These are phyloP conservation scores for Drosophila meridiana DNA, from an alignment of 2,888 invertebrate genomes.

Conservation along the genomic window DNA sequence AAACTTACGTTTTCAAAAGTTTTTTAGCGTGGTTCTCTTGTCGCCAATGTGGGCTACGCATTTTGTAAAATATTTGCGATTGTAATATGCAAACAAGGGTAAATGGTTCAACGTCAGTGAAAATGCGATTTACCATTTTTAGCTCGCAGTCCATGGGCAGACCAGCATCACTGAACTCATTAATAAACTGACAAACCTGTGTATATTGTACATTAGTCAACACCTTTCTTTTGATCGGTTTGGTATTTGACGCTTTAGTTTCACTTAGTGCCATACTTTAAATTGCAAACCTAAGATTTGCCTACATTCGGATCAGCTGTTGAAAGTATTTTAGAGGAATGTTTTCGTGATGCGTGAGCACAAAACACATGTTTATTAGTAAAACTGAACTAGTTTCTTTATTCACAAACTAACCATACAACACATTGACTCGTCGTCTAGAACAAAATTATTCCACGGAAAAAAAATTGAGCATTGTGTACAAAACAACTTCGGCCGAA, in stretches of 20 bases:
- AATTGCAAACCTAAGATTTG: conserved; percentile 13
- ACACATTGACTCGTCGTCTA: too few relatives aligned
- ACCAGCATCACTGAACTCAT: conserved; percentile 85
- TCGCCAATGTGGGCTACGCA: conserved; percentile 88
- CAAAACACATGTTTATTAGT: not conserved
- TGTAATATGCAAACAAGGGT: conserved; percentile 90
- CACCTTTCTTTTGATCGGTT: conserved; percentile 59
- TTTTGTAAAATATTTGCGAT: conserved; percentile 88
- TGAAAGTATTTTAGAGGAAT: not conserved
- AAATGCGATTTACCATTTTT: conserved; percentile 86
- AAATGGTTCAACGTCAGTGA: conserved; percentile 86
- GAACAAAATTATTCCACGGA: too few relatives aligned
- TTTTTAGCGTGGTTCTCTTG: conserved; percentile 87
- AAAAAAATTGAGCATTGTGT: too few relatives aligned
- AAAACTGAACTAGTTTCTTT: conserved; percentile 5
- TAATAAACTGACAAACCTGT: conserved; percentile 85
- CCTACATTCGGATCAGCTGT: not conserved
- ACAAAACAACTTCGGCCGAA: too few relatives aligned
- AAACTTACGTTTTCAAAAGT: conserved; percentile 84
- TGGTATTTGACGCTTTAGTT: not conserved
- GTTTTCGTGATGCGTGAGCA: not conserved
- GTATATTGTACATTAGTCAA: conserved; percentile 65
- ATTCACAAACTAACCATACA: not conserved
- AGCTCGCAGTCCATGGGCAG: conserved; percentile 88
- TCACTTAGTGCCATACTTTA: conserved; percentile 28